These are phyloP conservation scores for Vombatus ursinus DNA, from an alignment of 2,113 vertebrate genomes.

Conservation along the genomic window DNA sequence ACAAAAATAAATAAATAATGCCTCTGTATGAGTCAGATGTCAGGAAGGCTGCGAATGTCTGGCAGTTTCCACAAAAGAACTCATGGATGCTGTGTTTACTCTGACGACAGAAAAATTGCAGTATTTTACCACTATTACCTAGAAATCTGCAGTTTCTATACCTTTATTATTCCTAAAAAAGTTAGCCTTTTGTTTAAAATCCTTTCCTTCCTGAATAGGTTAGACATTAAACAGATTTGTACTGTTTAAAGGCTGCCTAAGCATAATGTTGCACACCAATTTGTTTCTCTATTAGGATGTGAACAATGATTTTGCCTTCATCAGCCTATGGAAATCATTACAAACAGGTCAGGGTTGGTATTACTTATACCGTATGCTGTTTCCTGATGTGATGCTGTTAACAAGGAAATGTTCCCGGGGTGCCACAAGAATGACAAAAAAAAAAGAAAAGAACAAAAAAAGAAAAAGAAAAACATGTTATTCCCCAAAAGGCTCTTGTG, in stretches of 20 bases:
- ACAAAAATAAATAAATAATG: slow-evolving; percentile 19
- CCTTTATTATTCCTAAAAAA: slow-evolving; percentile 17
- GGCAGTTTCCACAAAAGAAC: slow-evolving; percentile 53
- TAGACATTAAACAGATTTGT: slow-evolving; percentile 36
- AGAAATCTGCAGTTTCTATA: slow-evolving; percentile 43
- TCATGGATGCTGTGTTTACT: slow-evolving; percentile 30
- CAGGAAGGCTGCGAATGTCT: slow-evolving; percentile 45
- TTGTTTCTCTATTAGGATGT: slow-evolving; percentile 12
- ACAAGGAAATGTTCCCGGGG: neutral
- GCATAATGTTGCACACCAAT: slow-evolving; percentile 39
- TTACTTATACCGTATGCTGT: neutral
- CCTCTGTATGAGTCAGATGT: slow-evolving; percentile 28
- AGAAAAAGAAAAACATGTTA: neutral
- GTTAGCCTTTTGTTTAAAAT: slow-evolving; percentile 4
- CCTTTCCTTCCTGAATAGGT: slow-evolving; percentile 59
- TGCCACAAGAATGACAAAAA: neutral
- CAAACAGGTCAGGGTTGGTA: slow-evolving; percentile 10
- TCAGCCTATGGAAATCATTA: slow-evolving; percentile 22
- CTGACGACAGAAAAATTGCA: slow-evolving; percentile 44
- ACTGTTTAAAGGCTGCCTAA: slow-evolving; percentile 59
- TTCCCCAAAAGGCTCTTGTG: slow-evolving; percentile 10
- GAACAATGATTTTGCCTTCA: slow-evolving; percentile 31
- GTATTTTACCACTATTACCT: slow-evolving; percentile 45
- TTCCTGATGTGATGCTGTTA: neutral
- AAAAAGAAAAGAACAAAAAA: neutral